Base-by-base conservation (phyloP, 1,140 invertebrate genomes). In the Atta colombica region DNA sequence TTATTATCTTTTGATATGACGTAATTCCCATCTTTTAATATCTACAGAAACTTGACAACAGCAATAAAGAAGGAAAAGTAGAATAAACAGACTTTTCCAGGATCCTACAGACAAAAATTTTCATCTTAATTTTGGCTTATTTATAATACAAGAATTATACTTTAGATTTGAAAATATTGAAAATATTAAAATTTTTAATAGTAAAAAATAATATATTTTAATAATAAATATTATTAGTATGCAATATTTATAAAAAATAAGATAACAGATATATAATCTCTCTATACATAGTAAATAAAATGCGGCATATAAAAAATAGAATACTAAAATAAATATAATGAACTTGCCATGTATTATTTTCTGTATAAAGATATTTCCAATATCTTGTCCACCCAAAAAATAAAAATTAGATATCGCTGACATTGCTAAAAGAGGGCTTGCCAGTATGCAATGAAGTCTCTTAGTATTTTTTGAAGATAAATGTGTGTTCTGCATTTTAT, bases 321-420 rank as follows among this genome's bases (percentile, higher is more conserved):
- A 75, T 25, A n/a, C 16, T 28, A 63, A 7, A 25, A 10, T 45
- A 45, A 10, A 53, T 81, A 66, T 18, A 66, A 85, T 49, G 87
- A 87, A 92, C 55, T 85, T 94, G 94, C 96, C 95, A 85, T 94
- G 87, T 87, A 96, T 93, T 85, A 97, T 90, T 89, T 96, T 96
- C 0, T 93, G 89, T 65, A 97, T 93, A 90, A 96, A 97, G 68
- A 96, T 95, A 93, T 97, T 95, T 16, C 98, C 98, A 86, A 98
- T 96, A 71, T 97, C 96, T 86, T 95, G 95, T 0, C 97, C 97
- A 87, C 96, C 97, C 95, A 98, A 98, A 92, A 99, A 98, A 94
- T 98, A 98, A 92, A 98, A 98, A 95, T 98, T 98, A 3, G 98
- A 98, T 89, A 98, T 96, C 7, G 97, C 97, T 14, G 98, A 98